Evolutionary conservation across 2,113 vertebrate species (phyloP).

Genomic region (Mystacornis crossleyi): DNA sequence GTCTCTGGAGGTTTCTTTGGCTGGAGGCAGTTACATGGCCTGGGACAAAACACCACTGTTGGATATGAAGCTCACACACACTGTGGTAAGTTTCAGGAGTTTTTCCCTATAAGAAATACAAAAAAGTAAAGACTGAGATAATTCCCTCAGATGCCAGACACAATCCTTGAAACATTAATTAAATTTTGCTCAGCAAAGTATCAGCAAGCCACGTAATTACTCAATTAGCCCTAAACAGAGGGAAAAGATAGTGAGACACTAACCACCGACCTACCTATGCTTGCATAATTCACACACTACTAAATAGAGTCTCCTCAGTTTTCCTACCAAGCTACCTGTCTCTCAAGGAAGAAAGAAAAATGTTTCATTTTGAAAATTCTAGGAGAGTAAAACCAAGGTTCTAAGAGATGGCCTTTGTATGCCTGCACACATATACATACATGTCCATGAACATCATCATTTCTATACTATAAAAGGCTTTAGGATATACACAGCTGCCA

Average conservation of each 20-base stretch:
- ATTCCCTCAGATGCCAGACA: background rate
- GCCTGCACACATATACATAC: background rate
- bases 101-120: background rate
- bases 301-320: background rate
- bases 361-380: background rate
- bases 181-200: background rate
- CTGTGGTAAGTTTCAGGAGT: accelerated
- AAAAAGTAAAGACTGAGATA: background rate
- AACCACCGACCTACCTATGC: background rate
- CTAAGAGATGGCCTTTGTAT: background rate
- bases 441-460: background rate
- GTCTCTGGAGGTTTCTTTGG: background rate
- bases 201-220: background rate
- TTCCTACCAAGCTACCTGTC: background rate
- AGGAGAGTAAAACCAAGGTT: background rate
- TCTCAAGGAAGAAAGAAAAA: background rate
- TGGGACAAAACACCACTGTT: background rate
- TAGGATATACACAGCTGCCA: background rate
- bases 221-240: background rate
- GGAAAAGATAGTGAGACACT: background rate
- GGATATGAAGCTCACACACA: background rate
- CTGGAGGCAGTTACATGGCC: background rate
- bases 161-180: background rate
- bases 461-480: background rate
- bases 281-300: background rate